Base-by-base conservation (phyloP, 2,113 vertebrate genomes). In the Salvator merianae region DNA sequence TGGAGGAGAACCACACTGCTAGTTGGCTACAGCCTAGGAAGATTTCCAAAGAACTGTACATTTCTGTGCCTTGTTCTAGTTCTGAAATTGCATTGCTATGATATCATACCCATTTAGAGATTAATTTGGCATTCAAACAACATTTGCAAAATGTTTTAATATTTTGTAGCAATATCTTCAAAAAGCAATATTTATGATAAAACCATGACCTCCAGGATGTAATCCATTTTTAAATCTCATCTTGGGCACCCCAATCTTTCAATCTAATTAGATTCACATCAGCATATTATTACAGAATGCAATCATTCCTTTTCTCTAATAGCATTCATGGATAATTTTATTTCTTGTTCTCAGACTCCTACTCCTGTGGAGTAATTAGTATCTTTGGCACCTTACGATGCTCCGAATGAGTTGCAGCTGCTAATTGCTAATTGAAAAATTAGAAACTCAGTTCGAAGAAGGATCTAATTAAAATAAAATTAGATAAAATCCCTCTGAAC, bases 371-470 rank as follows among this genome's bases (percentile, higher is more conserved):
- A 95, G 96, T 96, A 97, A 98, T 96, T 97, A 97, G 95, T 95
- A 94, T 96, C 96, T 97, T 95, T 96, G 95, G 96, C 95, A 96
- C 95, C 96, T 96, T 95, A 95, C 95, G 96, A 96, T 26, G 95
- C 95, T 94, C 93, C 95, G 95, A 97, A 97, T 96, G 95, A 97
- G 95, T 97, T 97, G 95, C 95, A 97, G 96, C 96, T 97, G 97
- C 96, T 97, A 97, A 97, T 98, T 97, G 97, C 97, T 98, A 98
- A 99, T 98, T 98, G 97, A 98, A 98, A 98, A 98, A 98, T 98
- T 97, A 97, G 97, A 97, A 97, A 98, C 96, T 97, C 98, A 96
- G 96, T 98, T 97, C 98, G 97, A 97, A 96, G 97, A 97, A 96
- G 92, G 96, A 98, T 98, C 97, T 97, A 98, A 99, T 99, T 98